Evolutionary conservation across 1,140 invertebrate species (phyloP), one percentile per base, ranked within the genome.

Genomic region (Brachionus plicatilis): DNA sequence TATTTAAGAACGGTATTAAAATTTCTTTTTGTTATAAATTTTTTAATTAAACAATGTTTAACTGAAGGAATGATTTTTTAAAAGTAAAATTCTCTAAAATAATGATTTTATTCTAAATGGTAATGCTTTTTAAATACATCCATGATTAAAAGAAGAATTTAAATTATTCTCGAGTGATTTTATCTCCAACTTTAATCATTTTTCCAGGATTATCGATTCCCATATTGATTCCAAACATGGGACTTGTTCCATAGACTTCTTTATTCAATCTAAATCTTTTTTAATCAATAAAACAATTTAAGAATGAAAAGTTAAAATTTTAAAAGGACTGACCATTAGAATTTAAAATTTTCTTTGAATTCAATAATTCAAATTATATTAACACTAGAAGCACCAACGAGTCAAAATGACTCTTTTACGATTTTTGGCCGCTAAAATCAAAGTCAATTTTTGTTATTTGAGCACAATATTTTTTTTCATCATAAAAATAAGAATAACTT

Each of bases 151-250:
- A 11, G 29, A 47, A 47, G 6, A 11, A 47, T 14, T 47, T 47
- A 14, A 47, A 47, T 65, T 65, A 65, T 6, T n/a, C 17, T 29
- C 27, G 17, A 27, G 33, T 68, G 9, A 72, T 72, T 72, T 72
- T 72, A 43, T 72, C 68, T 41, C 68, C 68, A 43, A 72, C 37
- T 72, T n/a, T 5, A 41, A 72, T 8, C 11, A 72, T 41, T 2
- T 3, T 20, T 72, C 68, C 68, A 9, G 68, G 41, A 11, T 72
- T 72, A 72, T 72, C 68, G 2, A 72, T 72, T 41, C 68, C 76
- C 12, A 65, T 17, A 41, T 80, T 60, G n/a, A 80, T 80, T 2
- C 76, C 76, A 41, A 80, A 80, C 53, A 80, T 43, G 11, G 53
- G 53, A 43, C 29, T 60, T 8, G 6, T 20, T 43, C 76, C 76